Conservation (phyloP, 2,797 vertebrate species). For the Malurus leucopterus region DNA sequence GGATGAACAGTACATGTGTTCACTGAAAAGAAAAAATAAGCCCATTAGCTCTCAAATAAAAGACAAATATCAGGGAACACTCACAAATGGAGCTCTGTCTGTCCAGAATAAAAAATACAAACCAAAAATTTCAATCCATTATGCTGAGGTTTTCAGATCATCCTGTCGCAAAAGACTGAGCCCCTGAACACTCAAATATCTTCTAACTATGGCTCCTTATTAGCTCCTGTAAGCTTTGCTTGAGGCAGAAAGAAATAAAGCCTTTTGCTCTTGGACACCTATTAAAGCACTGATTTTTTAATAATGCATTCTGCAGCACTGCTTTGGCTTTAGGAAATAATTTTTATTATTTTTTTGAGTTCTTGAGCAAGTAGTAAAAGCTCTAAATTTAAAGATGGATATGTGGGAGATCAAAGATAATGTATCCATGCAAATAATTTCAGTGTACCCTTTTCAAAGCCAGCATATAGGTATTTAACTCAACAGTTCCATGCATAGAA, state of each 20-base stretch:
- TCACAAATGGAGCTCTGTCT: conserved; percentile 26
- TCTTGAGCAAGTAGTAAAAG: neutral
- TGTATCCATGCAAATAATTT: neutral
- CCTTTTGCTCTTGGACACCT: neutral
- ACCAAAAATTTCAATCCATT: neutral
- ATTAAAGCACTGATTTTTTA: neutral
- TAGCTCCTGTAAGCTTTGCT: neutral
- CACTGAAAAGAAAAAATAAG: conserved; percentile 41
- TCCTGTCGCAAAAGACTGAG: neutral
- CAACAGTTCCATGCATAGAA: neutral
- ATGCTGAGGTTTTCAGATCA: neutral
- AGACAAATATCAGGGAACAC: conserved; percentile 10
- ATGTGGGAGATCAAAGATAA: neutral
- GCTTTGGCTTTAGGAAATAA: neutral
- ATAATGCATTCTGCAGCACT: neutral
- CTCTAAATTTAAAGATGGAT: neutral
- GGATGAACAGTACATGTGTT: conserved; percentile 32
- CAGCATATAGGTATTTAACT: neutral
- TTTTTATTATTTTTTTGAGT: neutral
- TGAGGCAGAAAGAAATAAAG: neutral
- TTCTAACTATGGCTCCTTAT: neutral
- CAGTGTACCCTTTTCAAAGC: neutral
- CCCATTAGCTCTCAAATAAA: conserved; percentile 34
- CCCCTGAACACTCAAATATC: neutral
- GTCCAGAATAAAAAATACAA: neutral